phyloP scores from a whole-genome alignment of 1,140 invertebrate genomes.

The Chironomus striatipennis region DNA sequence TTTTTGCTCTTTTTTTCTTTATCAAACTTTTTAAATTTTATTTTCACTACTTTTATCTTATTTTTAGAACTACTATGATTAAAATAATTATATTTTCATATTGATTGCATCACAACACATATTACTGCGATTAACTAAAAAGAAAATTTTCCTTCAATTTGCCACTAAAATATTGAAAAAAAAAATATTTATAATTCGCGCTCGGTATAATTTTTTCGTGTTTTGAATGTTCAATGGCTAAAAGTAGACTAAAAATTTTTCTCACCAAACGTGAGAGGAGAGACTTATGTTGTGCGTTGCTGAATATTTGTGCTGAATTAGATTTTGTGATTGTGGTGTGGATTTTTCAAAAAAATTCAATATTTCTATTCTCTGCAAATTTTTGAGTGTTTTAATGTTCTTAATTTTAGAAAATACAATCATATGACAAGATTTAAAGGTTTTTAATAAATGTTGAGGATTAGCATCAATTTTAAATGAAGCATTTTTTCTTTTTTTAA shows the following conservation, averaged over 20 bases:
- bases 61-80: not conserved
- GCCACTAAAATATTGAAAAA: slow-evolving; percentile 8
- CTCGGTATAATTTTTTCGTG: not conserved
- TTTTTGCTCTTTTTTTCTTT: too few species aligned
- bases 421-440: too few species aligned
- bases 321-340: not conserved
- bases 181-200: not conserved
- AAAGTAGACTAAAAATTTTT: not conserved
- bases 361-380: too few species aligned
- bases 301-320: not conserved
- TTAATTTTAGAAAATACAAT: too few species aligned
- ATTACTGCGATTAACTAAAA: not conserved
- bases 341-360: too few species aligned
- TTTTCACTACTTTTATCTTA: not conserved
- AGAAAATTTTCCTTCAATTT: not conserved
- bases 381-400: too few species aligned
- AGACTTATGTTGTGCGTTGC: not conserved
- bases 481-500: too few species aligned
- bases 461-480: too few species aligned
- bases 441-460: too few species aligned
- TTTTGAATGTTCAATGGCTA: not conserved
- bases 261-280: not conserved
- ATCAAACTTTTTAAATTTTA: not conserved
- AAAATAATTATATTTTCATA: not conserved
- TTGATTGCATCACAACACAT: not conserved